phyloP scores from a whole-genome alignment of 2,797 vertebrate genomes.

The Molossus alvarezi region DNA sequence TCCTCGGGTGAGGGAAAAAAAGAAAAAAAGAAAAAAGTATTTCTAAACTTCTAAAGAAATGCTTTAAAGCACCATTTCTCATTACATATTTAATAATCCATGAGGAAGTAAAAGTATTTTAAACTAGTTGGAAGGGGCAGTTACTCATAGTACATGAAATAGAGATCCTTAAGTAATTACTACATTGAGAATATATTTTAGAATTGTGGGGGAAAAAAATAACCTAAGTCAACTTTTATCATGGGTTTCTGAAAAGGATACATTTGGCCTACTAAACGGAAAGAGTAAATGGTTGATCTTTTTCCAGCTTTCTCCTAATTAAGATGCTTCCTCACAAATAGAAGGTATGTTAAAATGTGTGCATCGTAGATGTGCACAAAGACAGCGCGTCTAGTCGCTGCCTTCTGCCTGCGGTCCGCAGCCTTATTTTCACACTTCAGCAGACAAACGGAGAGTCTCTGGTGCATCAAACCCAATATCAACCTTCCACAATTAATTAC shows the following conservation, averaged over 20 bases:
- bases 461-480: constrained; percentile 91
- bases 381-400: constrained; percentile 64
- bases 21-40: too few species aligned
- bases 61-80: constrained; percentile 21
- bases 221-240: neutral
- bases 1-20: too few species aligned
- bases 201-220: neutral
- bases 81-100: constrained; percentile 37
- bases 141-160: constrained; percentile 78
- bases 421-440: constrained; percentile 85
- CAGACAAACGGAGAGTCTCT: constrained; percentile 86
- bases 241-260: constrained; percentile 62
- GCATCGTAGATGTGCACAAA: constrained; percentile 76
- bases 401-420: constrained; percentile 73
- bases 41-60: constrained; percentile 49
- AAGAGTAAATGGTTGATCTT: constrained; percentile 67
- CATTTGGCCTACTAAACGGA: constrained; percentile 19
- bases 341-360: neutral
- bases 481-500: constrained; percentile 91
- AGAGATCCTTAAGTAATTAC: constrained; percentile 45
- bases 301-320: constrained; percentile 73
- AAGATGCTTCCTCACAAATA: constrained; percentile 57
- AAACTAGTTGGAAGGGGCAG: neutral
- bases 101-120: constrained; percentile 24
- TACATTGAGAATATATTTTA: constrained; percentile 7